Base-by-base conservation (phyloP, 2,888 invertebrate genomes). In the Cerceris rybyensis region DNA sequence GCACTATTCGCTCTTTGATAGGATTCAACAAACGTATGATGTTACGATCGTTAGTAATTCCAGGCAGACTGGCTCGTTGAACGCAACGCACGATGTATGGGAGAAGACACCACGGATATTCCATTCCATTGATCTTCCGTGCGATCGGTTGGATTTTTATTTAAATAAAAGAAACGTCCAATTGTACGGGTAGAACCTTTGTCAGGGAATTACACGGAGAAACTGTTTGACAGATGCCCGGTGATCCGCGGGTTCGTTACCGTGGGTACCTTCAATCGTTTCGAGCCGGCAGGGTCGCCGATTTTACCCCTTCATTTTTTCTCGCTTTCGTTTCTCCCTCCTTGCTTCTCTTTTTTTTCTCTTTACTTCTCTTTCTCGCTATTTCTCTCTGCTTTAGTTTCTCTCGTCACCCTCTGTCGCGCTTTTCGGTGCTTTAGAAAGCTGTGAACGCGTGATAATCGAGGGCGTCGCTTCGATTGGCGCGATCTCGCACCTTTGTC, bases 381-480 rank as follows among this genome's bases (percentile, higher is more conserved):
- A 8, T 58, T 55, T 52, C 52, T 49, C 50, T 28, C 14, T 17
- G 43, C 46, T 49, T 49, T 39, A n/a, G 11, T n/a, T 16, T 55
- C 28, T 6, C 49, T 52, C 67, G 41, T 55, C 67, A 58, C 70
- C 75, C 80, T 70, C 70, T 74, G 70, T 77, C 77, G 78, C 64
- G 80, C 78, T 69, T 78, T 75, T 76, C 76, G 80, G 77, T 66
- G 73, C 85, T 85, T 86, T 88, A 86, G 85, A 84, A 87, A 87
- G 86, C 86, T 86, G 84, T 81, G 85, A 87, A 86, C 84, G 87
- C 86, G 85, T 86, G 84, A 88, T 87, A 89, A 89, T 88, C 86
- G 86, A 84, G 86, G 75, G 71, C 74, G 81, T 85, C 79, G 85
- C 85, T 86, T 86, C 86, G 86, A 87, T 84, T 87, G 86, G 77